Base-by-base conservation (phyloP, 2,888 invertebrate genomes). In the Gymnosoma rotundatum region DNA sequence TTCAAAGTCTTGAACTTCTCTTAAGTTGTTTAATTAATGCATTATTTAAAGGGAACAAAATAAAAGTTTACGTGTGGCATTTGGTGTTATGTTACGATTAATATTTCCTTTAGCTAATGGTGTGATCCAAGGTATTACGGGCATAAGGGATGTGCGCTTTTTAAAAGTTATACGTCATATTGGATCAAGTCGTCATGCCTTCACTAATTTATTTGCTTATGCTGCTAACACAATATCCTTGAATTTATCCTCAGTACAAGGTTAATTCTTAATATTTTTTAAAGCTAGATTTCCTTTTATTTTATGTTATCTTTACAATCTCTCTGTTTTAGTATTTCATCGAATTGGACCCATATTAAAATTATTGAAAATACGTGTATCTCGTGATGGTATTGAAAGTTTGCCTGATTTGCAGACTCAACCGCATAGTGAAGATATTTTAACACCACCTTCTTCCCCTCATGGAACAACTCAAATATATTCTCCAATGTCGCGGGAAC, bases 221-320 rank as follows among this genome's bases (percentile, higher is more conserved):
- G 92, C 91, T 3, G 92, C 92, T 16, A 92, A 92, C 82, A 91
- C 90, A 7, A 90, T 92, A 78, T 92, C 92, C 36, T 83, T 92
- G 87, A 90, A 92, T 82, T 87, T 91, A 70, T 92, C 92, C 21
- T 91, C 91, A 0, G 92, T 92, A 45, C 92, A 92, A 88, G 92
- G 92, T 92, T 85, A 21, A n/a, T 0, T 10, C 20, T 20, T 52
- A 14, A 36, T 9, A 32, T 70, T 36, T 20, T 66, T 18, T 12
- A 36, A 0, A 12, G 10, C 20, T 12, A 5, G 0, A 32, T 32
- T 8, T 32, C 6, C 25, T 25, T 32, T 32, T 32, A 5, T 52
- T 25, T 38, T 32, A 61, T 10, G 18, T 12, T 42, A 16, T 10
- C 20, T 16, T 42, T n/a, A 48, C 21, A n/a, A 38, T 42, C 21